Base-by-base conservation (phyloP, 2,113 vertebrate genomes). In the Syngnathus floridae region DNA sequence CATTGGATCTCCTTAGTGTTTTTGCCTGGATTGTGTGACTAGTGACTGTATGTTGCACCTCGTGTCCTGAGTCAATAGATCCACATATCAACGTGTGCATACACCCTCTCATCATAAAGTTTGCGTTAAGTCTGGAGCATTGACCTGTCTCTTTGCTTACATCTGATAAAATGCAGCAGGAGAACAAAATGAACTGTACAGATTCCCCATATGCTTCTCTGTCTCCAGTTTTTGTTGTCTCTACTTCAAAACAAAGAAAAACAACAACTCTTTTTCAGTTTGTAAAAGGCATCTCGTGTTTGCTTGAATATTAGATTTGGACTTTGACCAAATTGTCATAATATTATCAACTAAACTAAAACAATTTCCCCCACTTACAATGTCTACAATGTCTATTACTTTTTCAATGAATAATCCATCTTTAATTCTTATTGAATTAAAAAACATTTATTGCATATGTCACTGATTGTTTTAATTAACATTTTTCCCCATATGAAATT, bases 121-220 rank as follows among this genome's bases (percentile, higher is more conserved):
- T 69, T 69, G 57, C 67, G 66, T 67, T 36, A 63, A 67, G 64
- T 73, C 65, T 19, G 46, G 72, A 40, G 65, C 83, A 36, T 76
- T 75, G 67, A 78, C 77, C 69, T 48, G 61, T 52, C 4, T 13
- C 26, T 74, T 62, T 72, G 48, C 58, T 70, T 57, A 80, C 61
- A 63, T 58, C 63, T 66, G 36, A 54, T 68, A 55, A 59, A 69
- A 57, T 16, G 22, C 43, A 3, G 17, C n/a, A 49, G 45, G 1
- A 19, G 60, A 73, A 66, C 60, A 72, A 22, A 54, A 26, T 11
- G 13, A 26, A 41, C 52, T 72, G 52, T 64, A 43, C 66, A 35
- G 64, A 51, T 70, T 40, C 58, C 75, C 41, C 22, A 9, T 16
- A 17, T 66, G 41, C 16, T 36, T 69, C 70, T 46, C 1, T 68